These are phyloP conservation scores for Myodes glareolus DNA, from an alignment of 2,113 vertebrate species.

Conservation along the genomic window DNA sequence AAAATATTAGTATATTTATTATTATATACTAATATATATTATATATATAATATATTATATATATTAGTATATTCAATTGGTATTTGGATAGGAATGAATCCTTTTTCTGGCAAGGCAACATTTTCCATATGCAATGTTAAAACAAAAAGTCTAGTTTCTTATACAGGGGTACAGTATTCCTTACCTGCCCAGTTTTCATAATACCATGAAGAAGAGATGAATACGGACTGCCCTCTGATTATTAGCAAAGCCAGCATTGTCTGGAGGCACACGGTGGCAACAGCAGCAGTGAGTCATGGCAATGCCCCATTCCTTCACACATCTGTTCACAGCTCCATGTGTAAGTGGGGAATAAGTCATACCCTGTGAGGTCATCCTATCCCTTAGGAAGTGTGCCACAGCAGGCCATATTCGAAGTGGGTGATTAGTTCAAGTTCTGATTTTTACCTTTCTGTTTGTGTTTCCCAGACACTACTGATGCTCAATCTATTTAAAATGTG, in stretches of 20 bases:
- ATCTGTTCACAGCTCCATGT: constrained; percentile 77
- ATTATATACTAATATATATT: no score
- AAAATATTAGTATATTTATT: background rate
- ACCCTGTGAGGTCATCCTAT: constrained; percentile 71
- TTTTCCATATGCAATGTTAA: background rate
- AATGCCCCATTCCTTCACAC: constrained; percentile 76
- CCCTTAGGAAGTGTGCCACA: constrained; percentile 56
- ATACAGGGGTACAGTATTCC: background rate
- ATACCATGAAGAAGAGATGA: background rate
- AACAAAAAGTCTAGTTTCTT: background rate
- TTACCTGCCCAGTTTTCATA: background rate
- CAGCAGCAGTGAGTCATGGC: constrained; percentile 79
- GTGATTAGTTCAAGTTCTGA: background rate
- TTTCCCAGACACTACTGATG: background rate
- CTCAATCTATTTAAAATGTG: background rate
- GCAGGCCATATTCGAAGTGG: constrained; percentile 52
- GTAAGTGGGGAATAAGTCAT: constrained; percentile 77
- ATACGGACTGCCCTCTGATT: background rate
- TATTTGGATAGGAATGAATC: constrained; percentile 7
- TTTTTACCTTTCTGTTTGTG: constrained; percentile 6
- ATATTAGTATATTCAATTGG: background rate
- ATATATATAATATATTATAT: no score
- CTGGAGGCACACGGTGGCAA: constrained; percentile 61
- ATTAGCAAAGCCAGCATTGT: background rate
- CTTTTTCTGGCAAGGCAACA: background rate